Evolutionary conservation across 92 coral and sea anemone genomes (phyloP).

Genomic region (Blastomussa wellsi): DNA sequence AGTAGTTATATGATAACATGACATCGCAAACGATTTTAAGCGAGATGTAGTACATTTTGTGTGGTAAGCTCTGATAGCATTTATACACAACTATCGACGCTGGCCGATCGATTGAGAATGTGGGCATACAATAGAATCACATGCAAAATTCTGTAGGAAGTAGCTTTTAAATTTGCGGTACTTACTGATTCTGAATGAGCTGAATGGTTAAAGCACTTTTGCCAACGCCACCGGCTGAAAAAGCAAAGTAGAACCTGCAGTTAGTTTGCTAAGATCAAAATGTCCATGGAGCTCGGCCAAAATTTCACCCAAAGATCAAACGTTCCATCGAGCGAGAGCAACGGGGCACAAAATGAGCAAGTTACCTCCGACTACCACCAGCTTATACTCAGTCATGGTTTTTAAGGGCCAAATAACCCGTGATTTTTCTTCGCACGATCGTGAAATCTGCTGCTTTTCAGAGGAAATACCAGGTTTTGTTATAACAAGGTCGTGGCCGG

Average conservation of each 20-base stretch:
- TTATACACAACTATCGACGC: neutral
- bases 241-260: slow-evolving; percentile 3
- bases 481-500: slow-evolving; percentile 76
- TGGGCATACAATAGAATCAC: neutral
- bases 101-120: neutral
- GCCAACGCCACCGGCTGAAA: slow-evolving; percentile 98
- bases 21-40: neutral
- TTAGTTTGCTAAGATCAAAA: slow-evolving; percentile 1
- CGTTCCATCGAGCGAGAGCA: neutral
- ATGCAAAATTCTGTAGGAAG: neutral
- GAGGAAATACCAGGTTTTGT: slow-evolving; percentile 63
- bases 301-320: slow-evolving; percentile 19
- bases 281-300: neutral
- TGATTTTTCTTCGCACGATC: slow-evolving; percentile 5
- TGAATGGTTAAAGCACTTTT: slow-evolving; percentile 97
- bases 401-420: slow-evolving; percentile 28
- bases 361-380: slow-evolving; percentile 98
- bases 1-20: neutral
- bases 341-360: neutral
- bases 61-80: neutral
- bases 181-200: slow-evolving; percentile 99
- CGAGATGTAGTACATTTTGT: neutral
- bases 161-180: neutral
- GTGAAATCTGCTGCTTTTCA: slow-evolving; percentile 28
- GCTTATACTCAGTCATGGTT: slow-evolving; percentile 93